Percentiles rank a stretch among this genome's conserved stretches.
Evolutionary conservation across 2,888 invertebrate species (phyloP).

Genomic region (Trichogramma dendrolimi): DNA sequence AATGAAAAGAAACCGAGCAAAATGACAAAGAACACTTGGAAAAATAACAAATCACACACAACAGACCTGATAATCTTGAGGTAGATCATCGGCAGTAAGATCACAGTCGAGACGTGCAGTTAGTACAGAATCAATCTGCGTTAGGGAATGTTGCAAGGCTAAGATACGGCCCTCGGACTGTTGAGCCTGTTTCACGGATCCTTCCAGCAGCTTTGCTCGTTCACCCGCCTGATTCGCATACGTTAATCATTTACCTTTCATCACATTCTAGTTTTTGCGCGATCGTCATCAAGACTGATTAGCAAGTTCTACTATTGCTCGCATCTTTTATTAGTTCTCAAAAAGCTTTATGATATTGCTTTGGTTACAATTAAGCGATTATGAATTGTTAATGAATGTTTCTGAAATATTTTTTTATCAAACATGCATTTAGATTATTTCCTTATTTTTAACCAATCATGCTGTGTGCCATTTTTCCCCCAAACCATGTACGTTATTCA

Average conservation of each 20-base stretch:
- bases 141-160: slow-evolving; percentile 69
- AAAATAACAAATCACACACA: background rate
- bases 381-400: background rate
- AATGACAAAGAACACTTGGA: background rate
- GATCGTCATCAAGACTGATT: background rate
- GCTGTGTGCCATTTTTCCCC: too few species aligned
- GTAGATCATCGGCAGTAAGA: slow-evolving; percentile 73
- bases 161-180: slow-evolving; percentile 71
- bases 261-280: slow-evolving; percentile 6
- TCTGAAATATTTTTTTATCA: too few species aligned
- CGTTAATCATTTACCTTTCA: background rate
- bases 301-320: background rate
- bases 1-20: background rate
- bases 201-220: slow-evolving; percentile 62
- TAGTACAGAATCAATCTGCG: slow-evolving; percentile 64
- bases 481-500: too few species aligned
- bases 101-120: slow-evolving; percentile 71
- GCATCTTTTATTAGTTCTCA: background rate
- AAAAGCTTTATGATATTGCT: background rate
- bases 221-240: slow-evolving; percentile 57
- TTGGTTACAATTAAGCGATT: background rate
- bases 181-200: slow-evolving; percentile 72
- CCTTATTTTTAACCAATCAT: too few species aligned
- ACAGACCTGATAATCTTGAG: slow-evolving; percentile 68
- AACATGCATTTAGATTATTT: too few species aligned